Conservation (phyloP, 2,113 vertebrate species). For the Chitala chitala region DNA sequence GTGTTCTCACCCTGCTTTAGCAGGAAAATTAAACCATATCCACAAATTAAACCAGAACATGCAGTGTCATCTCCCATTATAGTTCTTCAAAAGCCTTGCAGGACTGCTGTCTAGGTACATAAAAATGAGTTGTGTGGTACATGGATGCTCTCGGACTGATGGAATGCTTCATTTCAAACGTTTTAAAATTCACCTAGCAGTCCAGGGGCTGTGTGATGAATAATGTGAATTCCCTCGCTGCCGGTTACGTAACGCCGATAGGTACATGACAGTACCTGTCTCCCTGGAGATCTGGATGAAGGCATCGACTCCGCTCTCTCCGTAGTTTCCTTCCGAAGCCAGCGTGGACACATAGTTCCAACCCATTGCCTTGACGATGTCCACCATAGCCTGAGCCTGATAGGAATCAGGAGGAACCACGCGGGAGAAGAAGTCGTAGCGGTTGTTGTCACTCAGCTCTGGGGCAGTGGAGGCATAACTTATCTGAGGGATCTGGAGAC, state of each 20-base stretch:
- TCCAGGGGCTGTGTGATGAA: no score
- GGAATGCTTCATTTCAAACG: not conserved
- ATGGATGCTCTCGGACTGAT: no score
- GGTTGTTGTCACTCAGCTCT: constrained; percentile 81
- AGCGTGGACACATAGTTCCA: constrained; percentile 89
- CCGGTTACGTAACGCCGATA: no score
- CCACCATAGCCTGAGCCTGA: constrained; percentile 89
- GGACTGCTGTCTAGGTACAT: not conserved
- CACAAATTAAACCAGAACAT: not conserved
- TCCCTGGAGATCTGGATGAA: constrained; percentile 85
- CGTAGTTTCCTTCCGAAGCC: constrained; percentile 84
- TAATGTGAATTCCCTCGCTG: no score
- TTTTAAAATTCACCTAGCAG: not conserved
- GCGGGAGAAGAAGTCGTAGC: constrained; percentile 83
- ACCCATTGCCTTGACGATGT: constrained; percentile 78
- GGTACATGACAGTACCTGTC: constrained; percentile 57
- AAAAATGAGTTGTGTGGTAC: no score
- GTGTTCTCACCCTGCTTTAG: not conserved
- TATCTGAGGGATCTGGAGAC: constrained; percentile 77
- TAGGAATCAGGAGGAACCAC: constrained; percentile 86
- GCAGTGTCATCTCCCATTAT: not conserved
- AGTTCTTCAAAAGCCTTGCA: not conserved
- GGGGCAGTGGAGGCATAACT: constrained; percentile 86
- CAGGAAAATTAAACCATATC: not conserved
- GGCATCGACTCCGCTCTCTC: constrained; percentile 82